Conservation (phyloP, 2,888 invertebrate genomes). For the Sminthurides aquaticus region DNA sequence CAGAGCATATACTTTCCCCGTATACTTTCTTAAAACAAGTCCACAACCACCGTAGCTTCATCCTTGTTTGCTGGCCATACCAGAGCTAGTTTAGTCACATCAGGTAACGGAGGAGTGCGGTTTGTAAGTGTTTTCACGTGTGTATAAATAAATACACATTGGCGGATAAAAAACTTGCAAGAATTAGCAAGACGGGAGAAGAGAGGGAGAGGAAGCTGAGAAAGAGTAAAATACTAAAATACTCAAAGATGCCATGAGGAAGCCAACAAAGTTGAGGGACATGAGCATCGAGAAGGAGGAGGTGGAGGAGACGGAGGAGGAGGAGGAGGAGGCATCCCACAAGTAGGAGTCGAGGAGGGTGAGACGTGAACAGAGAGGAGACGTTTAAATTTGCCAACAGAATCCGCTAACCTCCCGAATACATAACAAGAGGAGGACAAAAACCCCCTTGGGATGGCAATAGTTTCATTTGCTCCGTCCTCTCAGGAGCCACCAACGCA, state of each 20-base stretch:
- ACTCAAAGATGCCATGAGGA: too few relatives aligned
- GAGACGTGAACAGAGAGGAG: neutral
- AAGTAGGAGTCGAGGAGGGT: neutral
- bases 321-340: neutral
- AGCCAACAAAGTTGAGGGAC: neutral
- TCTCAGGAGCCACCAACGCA: neutral
- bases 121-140: too few relatives aligned
- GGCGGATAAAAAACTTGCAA: neutral
- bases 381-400: neutral
- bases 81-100: too few relatives aligned
- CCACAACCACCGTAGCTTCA: too few relatives aligned
- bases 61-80: too few relatives aligned
- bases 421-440: neutral
- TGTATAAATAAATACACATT: neutral
- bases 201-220: neutral
- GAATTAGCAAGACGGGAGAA: neutral
- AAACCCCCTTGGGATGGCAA: neutral
- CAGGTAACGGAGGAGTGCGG: too few relatives aligned
- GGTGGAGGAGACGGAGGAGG: neutral
- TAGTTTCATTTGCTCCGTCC: neutral
- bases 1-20: too few relatives aligned
- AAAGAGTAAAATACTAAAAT: neutral
- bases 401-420: neutral
- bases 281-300: neutral
- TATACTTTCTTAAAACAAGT: too few relatives aligned